These are phyloP conservation scores for Sarcophaga carnaria DNA, from an alignment of 2,888 invertebrate genomes.

Conservation along the genomic window DNA sequence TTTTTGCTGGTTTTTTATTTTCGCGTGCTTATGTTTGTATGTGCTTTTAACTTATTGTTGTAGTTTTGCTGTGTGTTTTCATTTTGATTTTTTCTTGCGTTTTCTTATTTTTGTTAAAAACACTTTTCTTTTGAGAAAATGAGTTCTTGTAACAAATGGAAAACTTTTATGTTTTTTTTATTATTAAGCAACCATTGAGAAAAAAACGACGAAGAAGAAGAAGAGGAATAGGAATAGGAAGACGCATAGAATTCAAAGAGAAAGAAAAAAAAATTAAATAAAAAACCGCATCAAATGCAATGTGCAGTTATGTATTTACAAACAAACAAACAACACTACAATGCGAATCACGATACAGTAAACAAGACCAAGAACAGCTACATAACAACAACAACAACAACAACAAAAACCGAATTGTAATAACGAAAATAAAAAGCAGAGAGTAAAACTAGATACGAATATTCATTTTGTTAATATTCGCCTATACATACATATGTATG, in stretches of 20 bases:
- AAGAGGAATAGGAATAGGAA: neutral
- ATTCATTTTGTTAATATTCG: slow-evolving; percentile 20
- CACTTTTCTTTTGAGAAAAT: slow-evolving; percentile 49
- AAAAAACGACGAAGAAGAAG: neutral
- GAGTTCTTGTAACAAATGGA: slow-evolving; percentile 40
- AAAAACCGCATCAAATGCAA: slow-evolving; percentile 55
- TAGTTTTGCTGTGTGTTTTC: neutral
- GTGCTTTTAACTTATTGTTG: neutral
- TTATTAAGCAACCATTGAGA: too few species aligned
- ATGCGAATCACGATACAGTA: slow-evolving; percentile 19
- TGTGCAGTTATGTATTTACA: slow-evolving; percentile 39
- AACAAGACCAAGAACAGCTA: neutral
- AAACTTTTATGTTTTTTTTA: slow-evolving; percentile 10
- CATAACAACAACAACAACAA: too few species aligned
- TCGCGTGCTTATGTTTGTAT: neutral
- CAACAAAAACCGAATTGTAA: slow-evolving; percentile 27
- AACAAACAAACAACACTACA: slow-evolving; percentile 30
- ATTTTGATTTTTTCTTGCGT: neutral
- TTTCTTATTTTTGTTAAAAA: slow-evolving; percentile 34
- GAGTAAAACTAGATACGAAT: neutral
- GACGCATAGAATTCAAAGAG: neutral
- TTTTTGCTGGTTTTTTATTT: neutral
- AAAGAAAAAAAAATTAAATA: slow-evolving; percentile 8
- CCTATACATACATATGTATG: neutral
- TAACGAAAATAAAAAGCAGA: slow-evolving; percentile 24